A percentile compares a stretch with the other conserved stretches of the same genome.
These are phyloP conservation scores for Choristoneura fumiferana DNA, from an alignment of 1,140 invertebrate genomes.

Conservation along the genomic window DNA sequence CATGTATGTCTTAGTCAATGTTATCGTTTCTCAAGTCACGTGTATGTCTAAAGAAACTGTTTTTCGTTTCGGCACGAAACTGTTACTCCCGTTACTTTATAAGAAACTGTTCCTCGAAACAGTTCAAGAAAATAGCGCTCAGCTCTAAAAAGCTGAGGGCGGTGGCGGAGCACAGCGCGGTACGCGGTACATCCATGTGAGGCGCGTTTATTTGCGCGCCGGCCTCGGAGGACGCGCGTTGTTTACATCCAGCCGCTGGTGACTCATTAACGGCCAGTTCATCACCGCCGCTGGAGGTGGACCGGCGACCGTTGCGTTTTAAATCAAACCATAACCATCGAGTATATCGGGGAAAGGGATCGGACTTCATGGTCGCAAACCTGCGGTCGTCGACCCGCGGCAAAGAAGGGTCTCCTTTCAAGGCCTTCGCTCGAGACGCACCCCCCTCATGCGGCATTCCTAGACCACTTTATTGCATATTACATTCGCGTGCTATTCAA, in stretches of 20 bases:
- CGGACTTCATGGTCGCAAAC: constrained; percentile 40
- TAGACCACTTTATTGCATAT: constrained; percentile 36
- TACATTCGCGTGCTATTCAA: constrained; percentile 29
- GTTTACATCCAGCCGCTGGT: constrained; percentile 53
- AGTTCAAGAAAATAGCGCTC: no score
- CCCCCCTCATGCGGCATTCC: constrained; percentile 36
- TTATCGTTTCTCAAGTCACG: no score
- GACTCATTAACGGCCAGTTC: constrained; percentile 47
- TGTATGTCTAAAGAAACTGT: no score
- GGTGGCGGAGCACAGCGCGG: background rate
- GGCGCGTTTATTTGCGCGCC: constrained; percentile 51
- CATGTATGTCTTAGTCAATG: no score
- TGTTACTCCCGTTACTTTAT: no score
- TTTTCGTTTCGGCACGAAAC: no score
- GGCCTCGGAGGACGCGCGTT: constrained; percentile 52
- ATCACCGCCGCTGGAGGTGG: constrained; percentile 25
- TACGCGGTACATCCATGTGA: constrained; percentile 49
- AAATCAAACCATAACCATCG: no score
- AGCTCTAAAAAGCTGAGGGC: no score
- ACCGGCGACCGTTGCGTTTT: constrained; percentile 18
- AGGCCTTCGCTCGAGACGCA: constrained; percentile 18
- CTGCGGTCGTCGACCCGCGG: constrained; percentile 45
- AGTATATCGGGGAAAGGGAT: constrained; percentile 15
- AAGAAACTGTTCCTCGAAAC: no score
- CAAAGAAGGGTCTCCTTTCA: constrained; percentile 30